These are phyloP conservation scores for Ormyrus rosae DNA, from an alignment of 2,888 invertebrate genomes.

Conservation along the genomic window DNA sequence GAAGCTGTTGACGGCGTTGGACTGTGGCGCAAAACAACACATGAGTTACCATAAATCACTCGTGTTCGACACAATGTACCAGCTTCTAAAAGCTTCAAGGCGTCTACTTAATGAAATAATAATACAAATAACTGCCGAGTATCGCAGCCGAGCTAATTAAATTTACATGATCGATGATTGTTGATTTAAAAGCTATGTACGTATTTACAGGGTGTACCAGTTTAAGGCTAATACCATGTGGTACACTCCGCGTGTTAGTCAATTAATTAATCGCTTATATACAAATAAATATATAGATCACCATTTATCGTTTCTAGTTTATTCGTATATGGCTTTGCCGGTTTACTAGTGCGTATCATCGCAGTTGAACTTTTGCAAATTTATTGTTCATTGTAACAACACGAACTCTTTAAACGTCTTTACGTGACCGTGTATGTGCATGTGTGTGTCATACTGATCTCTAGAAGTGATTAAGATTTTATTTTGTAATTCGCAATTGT, in stretches of 20 bases:
- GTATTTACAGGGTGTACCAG: background rate
- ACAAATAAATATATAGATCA: constrained; percentile 29
- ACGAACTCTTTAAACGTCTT: constrained; percentile 30
- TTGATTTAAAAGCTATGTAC: background rate
- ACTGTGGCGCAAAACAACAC: constrained; percentile 73
- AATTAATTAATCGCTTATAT: constrained; percentile 23
- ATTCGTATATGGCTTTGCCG: constrained; percentile 1
- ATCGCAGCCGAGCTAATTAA: constrained; percentile 27
- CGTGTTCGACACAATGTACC: constrained; percentile 48
- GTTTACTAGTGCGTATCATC: constrained; percentile 36
- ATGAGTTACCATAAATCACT: constrained; percentile 59
- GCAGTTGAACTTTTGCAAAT: constrained; percentile 27
- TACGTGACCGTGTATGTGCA: constrained; percentile 51
- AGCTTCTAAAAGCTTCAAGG: constrained; percentile 54
- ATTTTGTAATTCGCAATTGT: constrained; percentile 58
- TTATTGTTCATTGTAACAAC: constrained; percentile 21
- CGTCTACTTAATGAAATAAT: constrained; percentile 53
- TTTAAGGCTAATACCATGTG: background rate
- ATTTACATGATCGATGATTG: constrained; percentile 29
- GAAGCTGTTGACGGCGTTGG: constrained; percentile 75
- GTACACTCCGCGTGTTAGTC: constrained; percentile 3
- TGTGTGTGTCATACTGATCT: constrained; percentile 46
- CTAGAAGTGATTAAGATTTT: constrained; percentile 53
- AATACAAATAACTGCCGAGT: constrained; percentile 31
- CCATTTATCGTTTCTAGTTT: constrained; percentile 33